phyloP scores from a whole-genome alignment of 2,113 vertebrate genomes.

The Leptosomus discolor region DNA sequence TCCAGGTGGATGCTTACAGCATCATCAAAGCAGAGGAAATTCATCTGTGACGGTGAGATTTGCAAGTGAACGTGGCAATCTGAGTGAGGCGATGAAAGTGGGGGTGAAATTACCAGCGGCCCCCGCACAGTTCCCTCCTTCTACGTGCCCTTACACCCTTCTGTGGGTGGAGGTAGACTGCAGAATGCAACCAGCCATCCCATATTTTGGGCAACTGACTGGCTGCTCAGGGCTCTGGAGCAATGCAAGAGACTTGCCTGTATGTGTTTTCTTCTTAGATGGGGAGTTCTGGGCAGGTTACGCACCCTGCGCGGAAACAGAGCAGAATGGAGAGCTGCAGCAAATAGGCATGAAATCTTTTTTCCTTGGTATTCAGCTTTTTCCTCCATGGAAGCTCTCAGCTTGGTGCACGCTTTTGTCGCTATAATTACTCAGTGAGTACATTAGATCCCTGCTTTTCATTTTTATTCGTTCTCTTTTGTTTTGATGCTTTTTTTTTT shows the following conservation, averaged over 20 bases:
- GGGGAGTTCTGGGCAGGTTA: not conserved
- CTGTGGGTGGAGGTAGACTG: not conserved
- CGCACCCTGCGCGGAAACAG: accelerated
- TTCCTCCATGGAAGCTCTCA: not conserved
- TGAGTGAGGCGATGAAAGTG: not conserved
- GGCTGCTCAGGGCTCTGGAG: not conserved
- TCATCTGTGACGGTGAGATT: accelerated
- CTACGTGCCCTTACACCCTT: not conserved
- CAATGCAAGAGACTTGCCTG: not conserved
- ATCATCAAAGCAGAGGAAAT: not conserved
- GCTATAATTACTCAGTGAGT: not conserved
- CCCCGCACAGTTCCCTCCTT: accelerated
- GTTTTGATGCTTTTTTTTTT: not conserved
- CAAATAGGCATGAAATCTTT: not conserved
- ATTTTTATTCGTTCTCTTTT: not conserved
- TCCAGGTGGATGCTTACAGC: not conserved
- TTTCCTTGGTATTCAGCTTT: not conserved
- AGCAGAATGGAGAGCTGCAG: not conserved
- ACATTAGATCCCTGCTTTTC: not conserved
- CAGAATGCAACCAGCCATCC: not conserved
- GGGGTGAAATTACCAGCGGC: not conserved
- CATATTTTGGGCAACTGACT: not conserved
- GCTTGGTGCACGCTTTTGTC: not conserved
- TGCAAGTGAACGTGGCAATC: not conserved
- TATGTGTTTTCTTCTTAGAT: accelerated